phyloP scores from a whole-genome alignment of 1,140 invertebrate species.

The Eupristina koningsbergeri region DNA sequence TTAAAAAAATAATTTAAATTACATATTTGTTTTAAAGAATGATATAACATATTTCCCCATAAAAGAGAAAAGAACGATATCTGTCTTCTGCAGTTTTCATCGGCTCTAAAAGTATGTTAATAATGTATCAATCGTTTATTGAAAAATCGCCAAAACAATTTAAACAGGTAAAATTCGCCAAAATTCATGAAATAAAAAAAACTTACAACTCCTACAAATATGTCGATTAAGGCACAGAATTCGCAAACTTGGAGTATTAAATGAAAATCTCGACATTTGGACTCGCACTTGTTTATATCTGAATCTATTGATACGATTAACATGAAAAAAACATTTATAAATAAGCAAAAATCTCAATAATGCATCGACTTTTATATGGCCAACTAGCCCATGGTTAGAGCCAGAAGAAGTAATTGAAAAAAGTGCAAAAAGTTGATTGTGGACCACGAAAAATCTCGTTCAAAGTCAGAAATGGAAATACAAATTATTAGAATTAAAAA shows the following conservation, averaged over 20 bases:
- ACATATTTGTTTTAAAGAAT: neutral
- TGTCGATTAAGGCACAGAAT: neutral
- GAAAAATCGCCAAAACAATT: neutral
- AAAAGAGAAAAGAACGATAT: neutral
- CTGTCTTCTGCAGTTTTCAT: neutral
- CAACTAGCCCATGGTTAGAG: constrained; percentile 8
- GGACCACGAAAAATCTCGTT: neutral
- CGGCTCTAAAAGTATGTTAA: neutral
- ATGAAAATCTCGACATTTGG: neutral
- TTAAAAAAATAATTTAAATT: neutral
- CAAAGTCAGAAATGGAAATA: constrained; percentile 37
- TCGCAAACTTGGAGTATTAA: neutral
- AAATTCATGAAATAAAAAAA: constrained; percentile 3
- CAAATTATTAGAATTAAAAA: too few relatives aligned
- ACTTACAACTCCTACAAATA: constrained; percentile 32
- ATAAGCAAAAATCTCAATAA: too few relatives aligned
- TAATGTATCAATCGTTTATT: neutral
- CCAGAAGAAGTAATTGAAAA: neutral
- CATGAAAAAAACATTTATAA: neutral
- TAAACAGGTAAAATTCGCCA: neutral
- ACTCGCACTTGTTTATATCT: neutral
- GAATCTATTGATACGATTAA: neutral
- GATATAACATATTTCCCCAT: neutral
- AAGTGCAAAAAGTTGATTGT: neutral
- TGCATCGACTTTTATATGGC: accelerated